Conservation (phyloP, 2,113 vertebrate genomes). For the Cryptomyrus ogoouensis region DNA sequence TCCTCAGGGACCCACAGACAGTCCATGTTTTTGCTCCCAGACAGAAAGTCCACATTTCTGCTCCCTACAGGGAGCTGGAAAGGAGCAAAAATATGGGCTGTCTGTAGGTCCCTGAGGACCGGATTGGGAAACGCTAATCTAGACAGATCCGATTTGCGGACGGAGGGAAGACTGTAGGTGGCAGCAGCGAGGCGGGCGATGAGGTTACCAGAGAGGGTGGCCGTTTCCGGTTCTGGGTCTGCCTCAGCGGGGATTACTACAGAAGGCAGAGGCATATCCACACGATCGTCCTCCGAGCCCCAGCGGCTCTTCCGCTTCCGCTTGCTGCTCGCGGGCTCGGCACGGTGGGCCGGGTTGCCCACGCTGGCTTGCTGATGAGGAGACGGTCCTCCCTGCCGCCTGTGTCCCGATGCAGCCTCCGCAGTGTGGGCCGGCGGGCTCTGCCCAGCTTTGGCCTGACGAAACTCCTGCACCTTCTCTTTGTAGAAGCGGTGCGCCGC, state of each 20-base stretch:
- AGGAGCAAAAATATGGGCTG: not conserved
- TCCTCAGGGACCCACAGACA: not conserved
- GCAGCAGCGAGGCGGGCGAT: not conserved
- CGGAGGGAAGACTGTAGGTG: not conserved
- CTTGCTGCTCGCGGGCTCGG: slow-evolving; percentile 52
- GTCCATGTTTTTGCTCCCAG: not conserved
- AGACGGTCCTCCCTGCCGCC: slow-evolving; percentile 39
- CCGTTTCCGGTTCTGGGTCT: slow-evolving; percentile 38
- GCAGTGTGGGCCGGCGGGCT: slow-evolving; percentile 17
- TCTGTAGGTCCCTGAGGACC: not conserved
- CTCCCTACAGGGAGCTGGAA: not conserved
- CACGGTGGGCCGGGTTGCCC: slow-evolving; percentile 1
- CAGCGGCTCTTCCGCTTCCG: slow-evolving; percentile 91
- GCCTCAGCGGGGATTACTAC: slow-evolving; percentile 51
- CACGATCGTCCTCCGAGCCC: slow-evolving; percentile 88
- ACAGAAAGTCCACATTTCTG: not conserved
- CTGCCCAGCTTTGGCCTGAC: slow-evolving; percentile 49
- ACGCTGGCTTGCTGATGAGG: slow-evolving; percentile 35
- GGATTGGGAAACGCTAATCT: not conserved
- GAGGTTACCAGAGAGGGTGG: slow-evolving; percentile 53
- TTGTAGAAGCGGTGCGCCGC: slow-evolving; percentile 75
- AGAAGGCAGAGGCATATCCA: slow-evolving; percentile 64
- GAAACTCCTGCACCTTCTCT: slow-evolving; percentile 77
- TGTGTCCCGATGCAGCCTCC: slow-evolving; percentile 24
- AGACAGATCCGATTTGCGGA: not conserved